Evolutionary conservation across 2,888 invertebrate genomes (phyloP).

Genomic region (Tipula lateralis): DNA sequence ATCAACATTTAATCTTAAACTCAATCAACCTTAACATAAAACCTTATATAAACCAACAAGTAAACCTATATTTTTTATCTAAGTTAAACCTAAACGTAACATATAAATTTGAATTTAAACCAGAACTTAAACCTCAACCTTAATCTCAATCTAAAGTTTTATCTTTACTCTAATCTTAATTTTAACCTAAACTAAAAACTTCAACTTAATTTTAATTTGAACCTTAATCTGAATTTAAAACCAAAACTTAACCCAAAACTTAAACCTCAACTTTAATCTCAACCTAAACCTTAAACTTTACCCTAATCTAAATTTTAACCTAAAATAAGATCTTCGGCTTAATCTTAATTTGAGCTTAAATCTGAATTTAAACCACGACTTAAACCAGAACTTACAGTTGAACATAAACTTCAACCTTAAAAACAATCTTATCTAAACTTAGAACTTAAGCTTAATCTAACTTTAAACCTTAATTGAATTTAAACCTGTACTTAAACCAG

Average conservation of each 20-base stretch:
- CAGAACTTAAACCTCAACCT: not conserved
- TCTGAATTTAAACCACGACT: not conserved
- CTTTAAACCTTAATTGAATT: not conserved
- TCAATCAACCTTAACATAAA: not conserved
- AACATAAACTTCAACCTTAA: not conserved
- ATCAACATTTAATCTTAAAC: no score
- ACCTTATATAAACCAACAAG: not conserved
- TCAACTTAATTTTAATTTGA: not conserved
- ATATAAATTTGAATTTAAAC: not conserved
- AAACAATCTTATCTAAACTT: not conserved
- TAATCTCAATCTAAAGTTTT: not conserved
- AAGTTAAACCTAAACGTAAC: not conserved
- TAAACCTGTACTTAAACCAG: not conserved
- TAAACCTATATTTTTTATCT: not conserved
- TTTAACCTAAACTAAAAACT: not conserved
- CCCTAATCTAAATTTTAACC: not conserved
- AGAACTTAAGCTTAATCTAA: conserved; percentile 2
- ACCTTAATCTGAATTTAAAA: not conserved
- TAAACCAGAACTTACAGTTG: not conserved
- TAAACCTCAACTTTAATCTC: not conserved
- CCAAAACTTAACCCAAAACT: not conserved
- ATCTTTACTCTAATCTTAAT: not conserved
- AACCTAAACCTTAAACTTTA: not conserved
- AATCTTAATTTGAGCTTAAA: not conserved
- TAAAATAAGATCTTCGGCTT: not conserved